Percentiles rank a stretch among this genome's conserved stretches.
These are phyloP conservation scores for Aspidapion aeneum DNA, from an alignment of 2,888 invertebrate genomes.

Conservation along the genomic window DNA sequence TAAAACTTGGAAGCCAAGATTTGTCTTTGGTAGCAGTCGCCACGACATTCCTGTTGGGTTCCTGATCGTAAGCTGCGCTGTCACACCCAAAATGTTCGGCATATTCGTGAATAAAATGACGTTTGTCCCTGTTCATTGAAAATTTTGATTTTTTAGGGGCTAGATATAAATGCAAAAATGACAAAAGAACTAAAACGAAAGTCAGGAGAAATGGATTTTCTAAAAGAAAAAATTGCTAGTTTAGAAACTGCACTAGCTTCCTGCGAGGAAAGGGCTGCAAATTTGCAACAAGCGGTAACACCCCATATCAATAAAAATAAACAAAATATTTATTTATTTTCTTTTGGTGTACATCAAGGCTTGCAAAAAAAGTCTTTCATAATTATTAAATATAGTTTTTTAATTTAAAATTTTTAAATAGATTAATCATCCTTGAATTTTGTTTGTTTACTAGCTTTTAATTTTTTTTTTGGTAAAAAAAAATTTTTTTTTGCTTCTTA, in stretches of 20 bases:
- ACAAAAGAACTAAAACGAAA: slow-evolving; percentile 31
- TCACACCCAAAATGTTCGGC: slow-evolving; percentile 94
- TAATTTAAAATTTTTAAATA: too few species aligned
- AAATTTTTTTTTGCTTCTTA: neutral
- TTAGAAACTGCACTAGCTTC: slow-evolving; percentile 36
- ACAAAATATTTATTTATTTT: slow-evolving; percentile 10
- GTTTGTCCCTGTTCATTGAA: slow-evolving; percentile 91
- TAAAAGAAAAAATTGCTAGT: slow-evolving; percentile 39
- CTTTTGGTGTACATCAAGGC: too few species aligned
- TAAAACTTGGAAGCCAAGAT: slow-evolving; percentile 87
- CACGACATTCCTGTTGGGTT: slow-evolving; percentile 94
- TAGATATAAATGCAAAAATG: slow-evolving; percentile 27
- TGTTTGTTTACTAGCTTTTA: too few species aligned
- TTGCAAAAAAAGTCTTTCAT: too few species aligned
- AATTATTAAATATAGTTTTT: too few species aligned
- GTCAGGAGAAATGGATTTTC: slow-evolving; percentile 35
- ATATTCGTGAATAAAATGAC: slow-evolving; percentile 90
- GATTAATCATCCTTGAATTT: too few species aligned
- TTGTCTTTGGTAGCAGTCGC: slow-evolving; percentile 65
- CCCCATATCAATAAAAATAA: too few species aligned
- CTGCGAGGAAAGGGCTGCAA: slow-evolving; percentile 37
- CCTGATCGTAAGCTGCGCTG: slow-evolving; percentile 91
- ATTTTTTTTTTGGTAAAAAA: too few species aligned
- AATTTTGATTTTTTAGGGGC: too few species aligned
- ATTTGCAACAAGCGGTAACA: slow-evolving; percentile 44